Evolutionary conservation across 2,888 invertebrate genomes (phyloP), one percentile per base, ranked within the genome.

Genomic region (Masnerella sp.): DNA sequence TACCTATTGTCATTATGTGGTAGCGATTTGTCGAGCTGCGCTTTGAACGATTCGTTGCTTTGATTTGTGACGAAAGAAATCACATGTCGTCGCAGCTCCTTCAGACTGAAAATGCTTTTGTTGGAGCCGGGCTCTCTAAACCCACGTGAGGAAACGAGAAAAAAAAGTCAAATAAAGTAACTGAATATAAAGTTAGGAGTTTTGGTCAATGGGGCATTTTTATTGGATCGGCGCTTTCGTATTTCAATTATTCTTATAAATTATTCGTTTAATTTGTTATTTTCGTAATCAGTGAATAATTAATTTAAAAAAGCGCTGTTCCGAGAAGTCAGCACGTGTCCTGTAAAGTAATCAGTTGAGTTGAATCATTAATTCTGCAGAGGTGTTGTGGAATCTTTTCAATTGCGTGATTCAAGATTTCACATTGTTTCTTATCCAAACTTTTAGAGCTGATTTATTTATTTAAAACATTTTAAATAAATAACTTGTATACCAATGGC

Each of bases 21-120:
- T 68, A 78, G 79, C 75, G 79, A 82, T 79, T 82, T 81, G 82
- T 83, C 82, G 74, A 80, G 82, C 75, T 80, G 82, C 70, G 77
- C 81, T 62, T 80, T 80, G 42, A 80, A 78, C 73, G 78, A 83
- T 76, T 80, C 69, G 64, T 78, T 80, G 79, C 78, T 83, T 76
- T 81, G 75, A 75, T 84, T 83, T 81, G 80, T 78, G 75, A 81
- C 76, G 75, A 82, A 79, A 73, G 82, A 81, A 79, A 85, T 83
- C 80, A 82, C 76, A 61, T 81, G 82, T 59, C 75, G 81, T 56
- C 80, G 83, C 47, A 83, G 80, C 77, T 81, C 81, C 82, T 81
- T 82, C 78, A 83, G 79, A 81, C 86, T 85, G 77, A 75, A 80
- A 72, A 79, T 62, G 56, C 61, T 75, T 71, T 71, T 75, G 71